A percentile compares a stretch with the other conserved stretches of the same genome.
These are phyloP conservation scores for Drymonia ruficornis DNA, from an alignment of 2,888 invertebrate genomes.

Conservation along the genomic window DNA sequence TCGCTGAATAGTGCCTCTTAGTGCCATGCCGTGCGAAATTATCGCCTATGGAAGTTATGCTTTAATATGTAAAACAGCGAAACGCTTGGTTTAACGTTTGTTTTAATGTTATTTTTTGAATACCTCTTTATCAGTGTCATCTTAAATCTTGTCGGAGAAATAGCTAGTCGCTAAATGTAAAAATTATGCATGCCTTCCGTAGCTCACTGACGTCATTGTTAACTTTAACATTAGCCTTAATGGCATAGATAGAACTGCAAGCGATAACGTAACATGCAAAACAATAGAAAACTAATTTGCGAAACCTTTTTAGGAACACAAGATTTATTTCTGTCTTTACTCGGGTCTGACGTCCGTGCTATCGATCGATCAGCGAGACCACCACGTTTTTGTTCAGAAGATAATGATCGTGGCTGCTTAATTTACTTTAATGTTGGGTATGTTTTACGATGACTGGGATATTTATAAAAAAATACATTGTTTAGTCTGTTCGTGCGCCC, in stretches of 20 bases:
- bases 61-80: conserved; percentile 2
- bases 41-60: conserved; percentile 2
- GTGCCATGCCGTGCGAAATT: conserved; percentile 3
- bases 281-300: conserved; percentile 11
- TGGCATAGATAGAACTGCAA: conserved; percentile 4
- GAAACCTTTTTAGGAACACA: conserved; percentile 21
- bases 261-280: background rate
- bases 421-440: conserved; percentile 45
- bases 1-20: conserved; percentile 7
- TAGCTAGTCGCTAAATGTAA: conserved; percentile 12
- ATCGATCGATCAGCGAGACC: conserved; percentile 48
- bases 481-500: conserved; percentile 31
- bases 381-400: conserved; percentile 50
- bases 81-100: background rate
- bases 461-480: conserved; percentile 35
- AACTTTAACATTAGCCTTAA: conserved; percentile 15
- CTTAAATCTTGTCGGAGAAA: conserved; percentile 18
- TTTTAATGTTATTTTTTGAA: conserved; percentile 2
- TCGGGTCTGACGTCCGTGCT: conserved; percentile 9
- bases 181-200: conserved; percentile 25
- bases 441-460: conserved; percentile 37
- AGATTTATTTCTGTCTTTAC: conserved; percentile 23
- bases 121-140: conserved; percentile 8
- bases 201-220: conserved; percentile 23
- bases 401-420: conserved; percentile 51